Conservation (phyloP, 2,888 invertebrate genomes). For the Isoperla grammatica region DNA sequence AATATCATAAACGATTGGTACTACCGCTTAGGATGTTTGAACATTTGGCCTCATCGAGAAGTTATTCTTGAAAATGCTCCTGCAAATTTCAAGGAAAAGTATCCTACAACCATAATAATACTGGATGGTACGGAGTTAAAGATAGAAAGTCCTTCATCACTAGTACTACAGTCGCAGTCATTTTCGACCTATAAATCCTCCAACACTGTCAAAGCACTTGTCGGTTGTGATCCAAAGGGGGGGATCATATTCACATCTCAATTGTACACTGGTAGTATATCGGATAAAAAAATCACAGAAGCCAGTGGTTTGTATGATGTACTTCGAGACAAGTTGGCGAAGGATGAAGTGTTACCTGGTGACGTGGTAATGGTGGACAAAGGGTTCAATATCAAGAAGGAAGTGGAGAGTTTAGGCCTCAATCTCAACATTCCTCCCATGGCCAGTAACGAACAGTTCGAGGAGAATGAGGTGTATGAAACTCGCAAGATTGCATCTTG, state of each 20-base stretch:
- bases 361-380: conserved; percentile 10
- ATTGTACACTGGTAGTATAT: conserved; percentile 9
- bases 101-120: conserved; percentile 2
- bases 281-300: conserved; percentile 3
- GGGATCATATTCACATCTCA: conserved; percentile 11
- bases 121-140: conserved; percentile 15
- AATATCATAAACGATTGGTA: background rate
- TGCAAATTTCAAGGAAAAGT: conserved; percentile 1
- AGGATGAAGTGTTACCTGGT: background rate
- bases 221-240: conserved; percentile 15
- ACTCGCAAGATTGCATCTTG: conserved; percentile 5
- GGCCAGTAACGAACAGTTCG: too few species aligned
- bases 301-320: conserved; percentile 10
- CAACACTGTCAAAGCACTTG: conserved; percentile 7
- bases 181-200: conserved; percentile 13
- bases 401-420: conserved; percentile 4
- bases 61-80: conserved; percentile 7
- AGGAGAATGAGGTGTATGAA: background rate
- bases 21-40: conserved; percentile 6
- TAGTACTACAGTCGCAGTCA: conserved; percentile 15
- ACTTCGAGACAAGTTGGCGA: background rate
- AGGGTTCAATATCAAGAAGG: conserved; percentile 5
- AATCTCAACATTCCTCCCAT: conserved; percentile 6
- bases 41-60: conserved; percentile 12
- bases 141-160: conserved; percentile 7